Evolutionary conservation across 2,797 vertebrate species (phyloP).

Genomic region (Myotis planiceps): DNA sequence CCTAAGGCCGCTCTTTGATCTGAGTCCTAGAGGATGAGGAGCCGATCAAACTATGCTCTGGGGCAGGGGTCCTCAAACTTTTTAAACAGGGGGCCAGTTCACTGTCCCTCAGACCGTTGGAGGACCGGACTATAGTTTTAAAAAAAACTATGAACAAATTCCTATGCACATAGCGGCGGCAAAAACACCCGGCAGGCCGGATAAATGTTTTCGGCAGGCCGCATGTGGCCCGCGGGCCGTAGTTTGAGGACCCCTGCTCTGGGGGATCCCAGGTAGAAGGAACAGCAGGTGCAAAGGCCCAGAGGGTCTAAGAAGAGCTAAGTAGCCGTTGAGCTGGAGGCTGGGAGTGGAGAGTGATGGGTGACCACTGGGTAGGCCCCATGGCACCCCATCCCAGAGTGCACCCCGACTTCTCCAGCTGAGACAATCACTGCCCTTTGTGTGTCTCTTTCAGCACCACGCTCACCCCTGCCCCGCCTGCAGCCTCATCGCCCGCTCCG

Average conservation of each 20-base stretch:
- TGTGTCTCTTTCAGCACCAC: slow-evolving; percentile 89
- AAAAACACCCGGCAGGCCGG: no score
- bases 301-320: not conserved
- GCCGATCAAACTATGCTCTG: rapidly evolving
- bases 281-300: not conserved
- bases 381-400: rapidly evolving
- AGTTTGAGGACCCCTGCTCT: rapidly evolving
- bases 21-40: not conserved
- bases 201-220: no score
- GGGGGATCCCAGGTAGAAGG: not conserved
- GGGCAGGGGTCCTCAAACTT: not conserved
- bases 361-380: rapidly evolving
- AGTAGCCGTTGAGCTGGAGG: rapidly evolving
- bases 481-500: slow-evolving; percentile 88
- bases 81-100: no score
- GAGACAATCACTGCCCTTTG: not conserved
- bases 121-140: no score
- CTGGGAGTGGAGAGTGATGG: no score
- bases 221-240: no score
- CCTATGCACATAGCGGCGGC: no score
- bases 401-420: rapidly evolving
- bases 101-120: no score
- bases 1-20: not conserved
- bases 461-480: slow-evolving; percentile 92
- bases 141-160: no score